Evolutionary conservation across 2,113 vertebrate species (phyloP).

Genomic region (Sterrhoptilus dennistouni): DNA sequence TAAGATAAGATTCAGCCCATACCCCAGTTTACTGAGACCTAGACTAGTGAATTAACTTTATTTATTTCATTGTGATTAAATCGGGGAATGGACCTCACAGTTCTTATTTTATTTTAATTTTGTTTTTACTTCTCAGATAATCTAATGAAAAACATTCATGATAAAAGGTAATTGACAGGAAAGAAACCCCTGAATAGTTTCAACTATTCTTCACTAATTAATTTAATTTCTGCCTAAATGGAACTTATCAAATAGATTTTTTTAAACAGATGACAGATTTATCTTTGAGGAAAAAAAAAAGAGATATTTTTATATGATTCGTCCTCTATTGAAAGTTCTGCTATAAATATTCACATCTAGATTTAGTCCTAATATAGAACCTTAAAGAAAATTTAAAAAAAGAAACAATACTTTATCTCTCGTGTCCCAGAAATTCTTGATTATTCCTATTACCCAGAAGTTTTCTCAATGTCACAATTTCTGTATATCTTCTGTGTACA

Average conservation of each 20-base stretch:
- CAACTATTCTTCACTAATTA: background rate
- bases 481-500: background rate
- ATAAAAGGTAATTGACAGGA: background rate
- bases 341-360: background rate
- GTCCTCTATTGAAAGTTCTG: background rate
- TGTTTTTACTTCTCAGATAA: background rate
- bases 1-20: background rate
- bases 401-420: background rate
- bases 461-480: background rate
- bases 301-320: rapidly evolving
- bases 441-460: background rate
- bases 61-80: background rate
- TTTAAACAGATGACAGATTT: background rate
- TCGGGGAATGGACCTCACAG: background rate
- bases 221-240: background rate
- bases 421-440: background rate
- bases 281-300: background rate
- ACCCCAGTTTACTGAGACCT: background rate
- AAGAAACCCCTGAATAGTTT: background rate
- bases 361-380: background rate
- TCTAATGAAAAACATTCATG: background rate
- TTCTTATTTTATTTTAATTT: background rate
- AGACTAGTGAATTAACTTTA: background rate
- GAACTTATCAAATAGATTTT: background rate
- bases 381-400: background rate